Evolutionary conservation across 2,113 vertebrate genomes (phyloP), one percentile per base, ranked within the genome.

Genomic region (Channa argus): DNA sequence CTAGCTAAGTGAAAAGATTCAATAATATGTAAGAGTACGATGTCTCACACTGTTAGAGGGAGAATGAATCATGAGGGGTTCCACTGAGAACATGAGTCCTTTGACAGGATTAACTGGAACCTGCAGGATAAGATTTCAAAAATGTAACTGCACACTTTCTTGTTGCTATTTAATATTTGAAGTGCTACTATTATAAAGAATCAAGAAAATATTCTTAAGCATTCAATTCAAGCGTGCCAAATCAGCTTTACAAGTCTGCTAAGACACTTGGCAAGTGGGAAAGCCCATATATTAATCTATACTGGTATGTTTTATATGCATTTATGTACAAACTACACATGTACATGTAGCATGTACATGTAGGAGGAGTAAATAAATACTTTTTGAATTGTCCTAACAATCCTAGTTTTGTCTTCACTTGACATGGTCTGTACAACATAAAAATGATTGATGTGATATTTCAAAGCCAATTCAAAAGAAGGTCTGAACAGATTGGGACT

Each of bases 31-130:
- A 38, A 55, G 63, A 59, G 53, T 1, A 1, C 15, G 24, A 24
- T 50, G 37, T 7, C 9, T 50, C 10, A 6, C 15, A 68, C 7
- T 45, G 45, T 67, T 15, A 15, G 13, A 14, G 6, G 14, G 3
- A 11, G 9, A 59, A 43, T 64, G 12, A 83, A 12, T 61, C 8
- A 74, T 46, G 12, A 44, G 36, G 71, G 65, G 55, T 37, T 64
- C 69, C n/a, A 34, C 50, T 77, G 63, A 77, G 15, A 13, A 41
- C 14, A 24, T 24, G 24, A 1, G 24, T 24, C 24, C 24, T 24
- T 24, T 24, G 24, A 24, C 24, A 24, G 24, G 12, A 66, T 13
- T 43, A 55, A 15, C 14, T 50, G 43, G 61, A 24, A 47, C 11
- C n/a, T 45, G n/a, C 8, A 70, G 33, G 6, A 24, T 55, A 0